Base-by-base conservation (phyloP, 2,113 vertebrate species). In the Cichladusa arquata region DNA sequence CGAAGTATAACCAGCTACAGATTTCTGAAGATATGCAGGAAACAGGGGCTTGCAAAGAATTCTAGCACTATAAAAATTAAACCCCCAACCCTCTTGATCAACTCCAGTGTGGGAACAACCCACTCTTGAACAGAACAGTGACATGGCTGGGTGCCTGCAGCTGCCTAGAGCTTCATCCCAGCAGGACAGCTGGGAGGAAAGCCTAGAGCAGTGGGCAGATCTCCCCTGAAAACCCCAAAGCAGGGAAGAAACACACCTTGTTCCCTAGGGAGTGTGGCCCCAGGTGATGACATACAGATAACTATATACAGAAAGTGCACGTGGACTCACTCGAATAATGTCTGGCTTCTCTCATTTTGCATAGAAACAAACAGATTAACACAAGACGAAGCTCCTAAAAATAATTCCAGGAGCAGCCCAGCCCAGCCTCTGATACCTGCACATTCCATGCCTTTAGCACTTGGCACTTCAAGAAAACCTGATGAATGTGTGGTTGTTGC, bases 401-500 rank as follows among this genome's bases (percentile, higher is more conserved):
- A n/a, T 8, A 80, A 56, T 19, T 42, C 9, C n/a, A 40, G 18
- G 8, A 5, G 8, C 56, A 82, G 62, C 22, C 44, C 57, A 79
- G 70, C 20, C 16, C 31, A 58, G 5, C 10, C 47, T 54, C 20
- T 92, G 60, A 34, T 5, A 31, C 17, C 16, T 48, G 45, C 13
- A 36, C 19, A 2, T 22, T 38, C 36, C 40, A 12, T 0, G 19
- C 14, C 12, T 67, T 54, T 2, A 50, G 69, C 9, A 25, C 25
- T 48, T 5, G 11, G 26, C 38, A 77, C 38, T 29, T 33, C 82
- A 60, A 19, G 28, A 10, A 79, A 26, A 8, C 5, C 24, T 23
- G 1, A 9, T 6, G 33, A 40, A 33, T 0, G 1, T 1, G 31
- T 2, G 26, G 16, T 8, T 0, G 0, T 23, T 51, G 36, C 31